Base-by-base conservation (phyloP, 1,140 invertebrate genomes). In the Oreohelix idahoensis region DNA sequence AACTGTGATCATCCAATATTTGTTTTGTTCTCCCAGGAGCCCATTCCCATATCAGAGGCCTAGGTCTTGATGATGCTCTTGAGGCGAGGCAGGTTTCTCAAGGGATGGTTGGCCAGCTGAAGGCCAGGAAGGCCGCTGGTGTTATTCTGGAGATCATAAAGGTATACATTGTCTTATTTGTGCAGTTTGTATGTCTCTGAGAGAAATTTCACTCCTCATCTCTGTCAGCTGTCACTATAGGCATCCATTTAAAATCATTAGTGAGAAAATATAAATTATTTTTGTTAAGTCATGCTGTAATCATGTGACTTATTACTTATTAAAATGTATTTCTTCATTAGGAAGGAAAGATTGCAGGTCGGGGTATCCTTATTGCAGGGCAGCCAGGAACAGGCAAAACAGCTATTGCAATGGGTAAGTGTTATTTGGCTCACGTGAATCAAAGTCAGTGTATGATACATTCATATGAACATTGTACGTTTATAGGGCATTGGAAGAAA, bases 321-420 rank as follows among this genome's bases (percentile, higher is more conserved):
- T n/a, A n/a, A n/a, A n/a, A n/a, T n/a, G n/a, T n/a, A n/a, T n/a
- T 74, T 74, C 45, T 32, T 77, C 1, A 23, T 89, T 82, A 94
- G 93, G 98, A 99, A 91, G 97, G 97, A 29, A 98, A 98, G 94
- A 99, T 99, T 91, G 98, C 98, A 80, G 99, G 99, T 0, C 93
- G 98, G 90, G 98, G 98, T n/a, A 94, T 99, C 71, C 92, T 99
- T 8, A 93, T 99, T 73, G 98, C 98, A 36, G 99, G 99, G 32
- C 97, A 98, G 91, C 98, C 99, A 26, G 98, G 98, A 29, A 98
- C 97, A 32, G 98, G 98, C 13, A 99, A 99, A 93, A 99, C 98
- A 11, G 98, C 98, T 0, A 98, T 99, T 78, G 98, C 98, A 0
- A 98, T 98, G 95, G 98, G 93, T 92, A 89, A 83, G 85, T 85